These are phyloP conservation scores for Drosophila baimaii DNA, from an alignment of 1,140 invertebrate genomes.

Conservation along the genomic window DNA sequence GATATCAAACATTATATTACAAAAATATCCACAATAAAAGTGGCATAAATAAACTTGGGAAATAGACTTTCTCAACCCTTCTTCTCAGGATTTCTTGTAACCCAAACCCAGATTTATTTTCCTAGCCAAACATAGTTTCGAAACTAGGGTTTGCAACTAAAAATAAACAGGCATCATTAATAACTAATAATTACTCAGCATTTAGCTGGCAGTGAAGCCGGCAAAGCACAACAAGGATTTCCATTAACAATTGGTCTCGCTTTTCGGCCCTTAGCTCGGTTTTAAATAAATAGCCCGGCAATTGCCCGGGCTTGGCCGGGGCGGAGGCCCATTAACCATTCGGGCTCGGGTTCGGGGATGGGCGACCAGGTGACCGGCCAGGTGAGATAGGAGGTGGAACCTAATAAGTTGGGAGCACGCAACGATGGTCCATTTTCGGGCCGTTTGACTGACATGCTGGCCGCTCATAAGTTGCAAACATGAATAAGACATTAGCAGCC, in stretches of 20 bases:
- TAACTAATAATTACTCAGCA: constrained; percentile 41
- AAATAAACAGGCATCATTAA: constrained; percentile 27
- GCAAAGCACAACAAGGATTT: constrained; percentile 16
- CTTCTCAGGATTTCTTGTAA: background rate
- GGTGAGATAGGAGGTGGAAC: constrained; percentile 21
- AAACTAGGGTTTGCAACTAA: background rate
- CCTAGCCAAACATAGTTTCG: background rate
- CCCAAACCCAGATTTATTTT: background rate
- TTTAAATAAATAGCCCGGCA: constrained; percentile 55
- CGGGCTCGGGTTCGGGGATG: background rate
- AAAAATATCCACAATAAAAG: too few species aligned
- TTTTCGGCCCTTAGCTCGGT: background rate
- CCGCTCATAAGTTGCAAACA: constrained; percentile 65
- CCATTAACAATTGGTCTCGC: constrained; percentile 38
- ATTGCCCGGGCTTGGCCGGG: constrained; percentile 46
- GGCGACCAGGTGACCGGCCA: too few species aligned
- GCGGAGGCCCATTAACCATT: constrained; percentile 25
- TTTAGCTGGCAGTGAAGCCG: constrained; percentile 10
- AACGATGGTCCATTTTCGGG: constrained; percentile 61
- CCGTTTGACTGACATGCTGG: constrained; percentile 37
- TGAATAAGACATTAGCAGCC: constrained; percentile 80
- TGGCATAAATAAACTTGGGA: too few species aligned
- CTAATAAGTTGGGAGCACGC: constrained; percentile 78
- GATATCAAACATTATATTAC: too few species aligned
- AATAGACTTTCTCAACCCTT: too few species aligned